A percentile compares a stretch with the other conserved stretches of the same genome.
These are phyloP conservation scores for Bombus pascuorum DNA, from an alignment of 1,140 invertebrate genomes.

Conservation along the genomic window DNA sequence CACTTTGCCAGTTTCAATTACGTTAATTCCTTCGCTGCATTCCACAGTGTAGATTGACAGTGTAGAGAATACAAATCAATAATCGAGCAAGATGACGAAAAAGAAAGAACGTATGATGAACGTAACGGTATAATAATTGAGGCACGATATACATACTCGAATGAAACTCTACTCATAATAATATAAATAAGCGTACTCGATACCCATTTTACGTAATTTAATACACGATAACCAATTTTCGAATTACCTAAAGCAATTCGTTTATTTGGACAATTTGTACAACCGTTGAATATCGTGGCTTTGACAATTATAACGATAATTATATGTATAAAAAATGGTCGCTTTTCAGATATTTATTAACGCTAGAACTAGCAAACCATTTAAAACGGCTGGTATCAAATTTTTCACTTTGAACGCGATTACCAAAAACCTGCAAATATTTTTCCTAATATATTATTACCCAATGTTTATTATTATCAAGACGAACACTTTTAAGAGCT, in stretches of 20 bases:
- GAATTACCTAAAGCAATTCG: not conserved
- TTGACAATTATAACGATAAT: not conserved
- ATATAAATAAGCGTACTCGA: not conserved
- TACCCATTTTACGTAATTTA: not conserved
- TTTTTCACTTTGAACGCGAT: too few relatives aligned
- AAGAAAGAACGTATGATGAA: not conserved
- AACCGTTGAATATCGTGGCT: not conserved
- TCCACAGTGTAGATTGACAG: not conserved
- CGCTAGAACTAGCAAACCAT: too few relatives aligned
- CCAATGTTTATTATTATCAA: too few relatives aligned
- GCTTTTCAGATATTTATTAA: too few relatives aligned
- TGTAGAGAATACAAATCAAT: slow-evolving; percentile 1
- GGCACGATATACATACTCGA: not conserved
- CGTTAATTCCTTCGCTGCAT: not conserved
- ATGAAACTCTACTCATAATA: too few relatives aligned
- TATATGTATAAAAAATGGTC: not conserved
- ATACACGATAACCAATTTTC: not conserved
- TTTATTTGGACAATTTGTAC: not conserved
- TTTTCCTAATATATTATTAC: too few relatives aligned
- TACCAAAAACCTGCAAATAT: too few relatives aligned
- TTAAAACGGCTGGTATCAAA: too few relatives aligned
- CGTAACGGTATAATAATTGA: not conserved
- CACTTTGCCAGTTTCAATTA: not conserved
- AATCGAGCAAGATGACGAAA: not conserved
- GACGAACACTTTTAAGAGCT: too few relatives aligned